Evolutionary conservation across 2,113 vertebrate species (phyloP).

Genomic region (Ia io): DNA sequence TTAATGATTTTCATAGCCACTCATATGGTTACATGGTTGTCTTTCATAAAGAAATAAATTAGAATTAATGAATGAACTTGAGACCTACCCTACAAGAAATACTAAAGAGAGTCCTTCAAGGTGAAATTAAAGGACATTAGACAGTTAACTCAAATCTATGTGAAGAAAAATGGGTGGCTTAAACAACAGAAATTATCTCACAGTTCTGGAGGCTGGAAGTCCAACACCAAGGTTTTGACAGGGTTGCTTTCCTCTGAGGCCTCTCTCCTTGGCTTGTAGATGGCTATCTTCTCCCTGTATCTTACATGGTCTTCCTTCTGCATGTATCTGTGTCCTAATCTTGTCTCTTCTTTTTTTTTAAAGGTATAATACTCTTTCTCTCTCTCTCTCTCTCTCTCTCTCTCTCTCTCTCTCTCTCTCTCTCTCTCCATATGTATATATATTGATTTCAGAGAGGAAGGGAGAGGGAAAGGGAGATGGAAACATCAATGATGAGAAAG

Average conservation of each 20-base stretch:
- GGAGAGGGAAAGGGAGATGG: too few species aligned
- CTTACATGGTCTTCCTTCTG: not conserved
- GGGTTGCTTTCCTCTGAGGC: not conserved
- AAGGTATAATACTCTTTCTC: too few species aligned
- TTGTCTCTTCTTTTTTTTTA: too few species aligned
- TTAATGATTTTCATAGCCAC: not conserved
- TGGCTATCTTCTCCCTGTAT: not conserved
- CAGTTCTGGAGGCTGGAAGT: not conserved
- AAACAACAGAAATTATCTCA: not conserved
- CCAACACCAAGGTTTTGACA: not conserved
- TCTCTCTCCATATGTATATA: too few species aligned
- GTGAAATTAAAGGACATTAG: not conserved
- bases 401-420: too few species aligned
- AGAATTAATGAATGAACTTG: not conserved
- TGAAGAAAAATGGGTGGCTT: not conserved
- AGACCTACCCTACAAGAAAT: not conserved
- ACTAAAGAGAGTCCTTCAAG: not conserved
- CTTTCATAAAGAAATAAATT: conserved; percentile 32
- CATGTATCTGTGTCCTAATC: not conserved
- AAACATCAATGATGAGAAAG: too few species aligned
- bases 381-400: too few species aligned
- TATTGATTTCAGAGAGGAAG: too few species aligned
- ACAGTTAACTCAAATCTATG: not conserved
- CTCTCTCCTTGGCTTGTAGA: not conserved
- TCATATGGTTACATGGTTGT: not conserved